Evolutionary conservation across 2,888 invertebrate genomes (phyloP).

Genomic region (Eilema griseolum): DNA sequence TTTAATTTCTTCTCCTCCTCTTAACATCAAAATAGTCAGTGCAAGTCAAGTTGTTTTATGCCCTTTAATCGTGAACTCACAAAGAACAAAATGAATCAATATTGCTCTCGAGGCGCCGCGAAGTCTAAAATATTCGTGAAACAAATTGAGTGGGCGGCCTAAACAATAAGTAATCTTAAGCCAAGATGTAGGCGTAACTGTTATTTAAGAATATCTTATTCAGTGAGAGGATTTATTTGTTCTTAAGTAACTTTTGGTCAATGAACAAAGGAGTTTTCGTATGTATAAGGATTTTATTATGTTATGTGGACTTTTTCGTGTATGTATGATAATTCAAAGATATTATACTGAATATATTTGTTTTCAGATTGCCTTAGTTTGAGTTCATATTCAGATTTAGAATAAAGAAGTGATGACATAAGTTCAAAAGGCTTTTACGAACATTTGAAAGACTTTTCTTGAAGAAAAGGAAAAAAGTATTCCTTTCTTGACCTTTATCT

Average conservation of each 20-base stretch:
- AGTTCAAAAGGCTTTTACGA: too few species aligned
- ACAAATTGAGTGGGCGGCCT: conserved; percentile 6
- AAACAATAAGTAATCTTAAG: background rate
- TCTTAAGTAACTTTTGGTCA: background rate
- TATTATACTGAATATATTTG: too few species aligned
- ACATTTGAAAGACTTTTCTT: too few species aligned
- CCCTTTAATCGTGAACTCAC: background rate
- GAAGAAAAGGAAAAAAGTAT: too few species aligned
- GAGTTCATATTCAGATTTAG: background rate
- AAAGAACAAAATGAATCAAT: conserved; percentile 14
- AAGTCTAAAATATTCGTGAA: conserved; percentile 6
- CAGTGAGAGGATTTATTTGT: background rate
- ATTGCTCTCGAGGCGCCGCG: conserved; percentile 9
- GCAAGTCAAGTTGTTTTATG: background rate
- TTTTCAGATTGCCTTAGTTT: background rate
- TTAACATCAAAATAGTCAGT: background rate
- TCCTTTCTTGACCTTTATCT: too few species aligned
- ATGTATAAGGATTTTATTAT: background rate
- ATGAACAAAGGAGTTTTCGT: background rate
- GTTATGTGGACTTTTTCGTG: too few species aligned
- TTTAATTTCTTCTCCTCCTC: too few species aligned
- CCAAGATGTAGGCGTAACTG: background rate
- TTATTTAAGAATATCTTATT: conserved; percentile 4
- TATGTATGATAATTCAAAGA: background rate
- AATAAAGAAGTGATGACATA: background rate